phyloP scores from a whole-genome alignment of 2,888 invertebrate genomes.

The Geotrupes spiniger region DNA sequence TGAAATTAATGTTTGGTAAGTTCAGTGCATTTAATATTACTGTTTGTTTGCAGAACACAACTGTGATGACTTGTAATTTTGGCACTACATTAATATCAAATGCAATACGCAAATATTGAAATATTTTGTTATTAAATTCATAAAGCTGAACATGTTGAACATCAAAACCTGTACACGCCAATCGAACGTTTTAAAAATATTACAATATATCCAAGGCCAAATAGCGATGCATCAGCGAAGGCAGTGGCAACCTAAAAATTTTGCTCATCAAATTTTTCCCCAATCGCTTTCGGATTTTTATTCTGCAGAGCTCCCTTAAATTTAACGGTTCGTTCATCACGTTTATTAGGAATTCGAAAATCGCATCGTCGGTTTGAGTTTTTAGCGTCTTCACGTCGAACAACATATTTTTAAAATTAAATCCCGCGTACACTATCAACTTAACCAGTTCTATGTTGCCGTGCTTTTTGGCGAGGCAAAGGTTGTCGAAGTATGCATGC shows the following conservation, averaged over 20 bases:
- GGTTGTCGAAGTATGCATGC: slow-evolving; percentile 56
- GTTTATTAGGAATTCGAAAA: slow-evolving; percentile 42
- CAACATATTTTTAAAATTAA: slow-evolving; percentile 42
- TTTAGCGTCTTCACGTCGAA: slow-evolving; percentile 43
- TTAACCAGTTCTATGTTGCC: slow-evolving; percentile 45
- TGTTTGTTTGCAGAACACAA: no score
- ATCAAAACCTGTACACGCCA: no score
- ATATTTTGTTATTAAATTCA: no score
- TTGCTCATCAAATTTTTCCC: slow-evolving; percentile 44
- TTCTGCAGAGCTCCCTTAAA: slow-evolving; percentile 58
- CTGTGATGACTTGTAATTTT: no score
- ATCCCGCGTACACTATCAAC: slow-evolving; percentile 50
- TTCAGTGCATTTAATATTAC: no score
- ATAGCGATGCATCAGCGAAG: slow-evolving; percentile 56
- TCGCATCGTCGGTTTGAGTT: slow-evolving; percentile 37
- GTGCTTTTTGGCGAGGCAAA: slow-evolving; percentile 55
- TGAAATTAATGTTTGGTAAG: no score
- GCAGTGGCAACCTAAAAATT: slow-evolving; percentile 56
- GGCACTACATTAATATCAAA: no score
- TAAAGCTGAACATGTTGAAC: no score
- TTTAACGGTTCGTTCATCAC: slow-evolving; percentile 51
- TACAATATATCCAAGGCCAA: slow-evolving; percentile 54
- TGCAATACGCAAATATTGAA: no score
- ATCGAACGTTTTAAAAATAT: no score
- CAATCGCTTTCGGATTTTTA: slow-evolving; percentile 53